Evolutionary conservation across 2,797 vertebrate species (phyloP), one percentile per base, ranked within the genome.

Genomic region (Oophaga sylvatica): DNA sequence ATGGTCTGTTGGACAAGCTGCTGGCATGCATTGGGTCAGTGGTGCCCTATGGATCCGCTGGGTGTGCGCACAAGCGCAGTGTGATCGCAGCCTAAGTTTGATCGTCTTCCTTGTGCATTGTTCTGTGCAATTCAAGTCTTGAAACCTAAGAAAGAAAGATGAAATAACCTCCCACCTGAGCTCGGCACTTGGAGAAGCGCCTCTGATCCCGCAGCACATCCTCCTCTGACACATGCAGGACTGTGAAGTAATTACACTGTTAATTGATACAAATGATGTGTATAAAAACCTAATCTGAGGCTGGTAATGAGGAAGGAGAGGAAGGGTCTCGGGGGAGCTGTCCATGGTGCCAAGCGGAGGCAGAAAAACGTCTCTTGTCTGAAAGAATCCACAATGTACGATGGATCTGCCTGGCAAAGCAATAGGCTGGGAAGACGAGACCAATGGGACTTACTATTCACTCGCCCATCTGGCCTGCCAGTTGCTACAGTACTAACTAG

Each of bases 221-320:
- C 12, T 73, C 57, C 71, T 79, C 73, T 79, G 80, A 83, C 81
- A 87, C 73, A 22, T 60, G 63, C 73, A 60, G 81, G 75, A 80
- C 75, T 48, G 86, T 31, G 31, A 88, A 80, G 87, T 88, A 88
- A 88, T 88, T 88, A 84, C 65, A 57, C 75, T 84, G 62, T 84
- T 88, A 88, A 88, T 88, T 80, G 81, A 84, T 84, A 88, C 87
- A 88, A 88, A 88, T 80, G 75, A 83, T 87, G 81, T 84, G 63
- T 84, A 78, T 59, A 83, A 88, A 88, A 88, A 88, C 63, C 71
- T 83, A 87, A 83, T 87, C 75, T 71, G 75, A 79, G 75, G 56
- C 75, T 71, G 81, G 62, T 87, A 83, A 83, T 71, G 65, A 71
- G 71, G 75, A 62, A 59, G 80, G 10, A 83, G 56, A 87, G 81